Conservation (phyloP, 2,888 invertebrate genomes). For the Onchidella celtica region DNA sequence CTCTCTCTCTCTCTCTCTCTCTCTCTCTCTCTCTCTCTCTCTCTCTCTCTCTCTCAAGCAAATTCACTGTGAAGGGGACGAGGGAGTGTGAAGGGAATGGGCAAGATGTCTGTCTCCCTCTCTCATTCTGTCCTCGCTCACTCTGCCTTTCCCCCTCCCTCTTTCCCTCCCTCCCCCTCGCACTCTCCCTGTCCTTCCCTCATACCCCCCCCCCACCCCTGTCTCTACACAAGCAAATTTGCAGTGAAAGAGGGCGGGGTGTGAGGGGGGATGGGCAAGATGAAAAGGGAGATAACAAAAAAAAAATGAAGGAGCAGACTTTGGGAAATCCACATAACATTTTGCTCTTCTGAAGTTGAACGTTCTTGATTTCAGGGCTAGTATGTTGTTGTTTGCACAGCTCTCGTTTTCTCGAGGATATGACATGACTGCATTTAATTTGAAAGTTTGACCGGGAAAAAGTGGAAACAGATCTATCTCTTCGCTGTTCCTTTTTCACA, state of each 20-base stretch:
- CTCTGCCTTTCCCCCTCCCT: background rate
- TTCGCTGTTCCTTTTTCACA: too few species aligned
- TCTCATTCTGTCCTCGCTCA: conserved; percentile 1
- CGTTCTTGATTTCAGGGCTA: too few species aligned
- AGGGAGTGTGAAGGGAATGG: background rate
- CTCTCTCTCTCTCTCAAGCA: background rate
- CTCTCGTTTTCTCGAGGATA: too few species aligned
- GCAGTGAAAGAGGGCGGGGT: too few species aligned
- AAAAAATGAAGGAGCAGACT: background rate
- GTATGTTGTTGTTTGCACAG: too few species aligned
- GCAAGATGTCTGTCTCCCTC: background rate
- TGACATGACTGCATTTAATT: too few species aligned
- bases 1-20: background rate
- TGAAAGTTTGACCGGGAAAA: too few species aligned
- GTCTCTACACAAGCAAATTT: too few species aligned
- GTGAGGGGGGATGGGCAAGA: background rate
- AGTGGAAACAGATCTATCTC: too few species aligned
- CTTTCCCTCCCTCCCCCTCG: conserved; percentile 3
- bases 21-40: background rate
- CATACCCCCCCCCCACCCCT: background rate
- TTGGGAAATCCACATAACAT: too few species aligned
- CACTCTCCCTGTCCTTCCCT: background rate
- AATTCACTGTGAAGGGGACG: background rate
- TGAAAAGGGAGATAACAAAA: background rate
- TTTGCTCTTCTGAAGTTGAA: too few species aligned